These are phyloP conservation scores for Laterallus jamaicensis DNA, from an alignment of 2,113 vertebrate species.

Conservation along the genomic window DNA sequence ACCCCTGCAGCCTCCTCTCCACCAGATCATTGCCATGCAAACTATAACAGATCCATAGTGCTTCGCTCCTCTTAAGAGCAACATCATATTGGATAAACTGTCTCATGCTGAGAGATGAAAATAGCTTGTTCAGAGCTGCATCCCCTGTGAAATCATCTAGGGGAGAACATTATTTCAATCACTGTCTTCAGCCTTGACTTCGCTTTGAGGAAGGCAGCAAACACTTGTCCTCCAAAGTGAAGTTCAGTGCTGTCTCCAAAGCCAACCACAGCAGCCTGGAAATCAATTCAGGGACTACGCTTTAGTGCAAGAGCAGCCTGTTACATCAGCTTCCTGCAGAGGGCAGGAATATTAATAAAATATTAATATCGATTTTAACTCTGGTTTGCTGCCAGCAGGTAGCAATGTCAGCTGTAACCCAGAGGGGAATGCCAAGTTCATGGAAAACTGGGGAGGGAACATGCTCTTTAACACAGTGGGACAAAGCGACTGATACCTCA, in stretches of 20 bases:
- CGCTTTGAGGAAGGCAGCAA: background rate
- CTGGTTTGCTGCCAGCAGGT: background rate
- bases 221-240: background rate
- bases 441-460: background rate
- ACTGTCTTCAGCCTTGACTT: background rate
- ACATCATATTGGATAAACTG: background rate
- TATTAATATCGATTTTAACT: background rate
- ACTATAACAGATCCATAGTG: accelerated
- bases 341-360: background rate
- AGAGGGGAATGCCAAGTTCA: background rate
- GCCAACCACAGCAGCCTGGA: background rate
- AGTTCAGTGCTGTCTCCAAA: background rate
- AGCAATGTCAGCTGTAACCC: background rate
- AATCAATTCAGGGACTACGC: background rate
- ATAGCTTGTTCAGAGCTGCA: background rate
- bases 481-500: accelerated
- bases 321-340: background rate
- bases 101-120: background rate
- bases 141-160: background rate
- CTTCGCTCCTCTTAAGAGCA: background rate
- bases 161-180: background rate
- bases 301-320: background rate
- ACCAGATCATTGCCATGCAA: too few species aligned
- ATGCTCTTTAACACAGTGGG: too few species aligned
- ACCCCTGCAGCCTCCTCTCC: too few species aligned